Conservation (phyloP, 2,888 invertebrate species). For the Eueremaeus valkanovi region DNA sequence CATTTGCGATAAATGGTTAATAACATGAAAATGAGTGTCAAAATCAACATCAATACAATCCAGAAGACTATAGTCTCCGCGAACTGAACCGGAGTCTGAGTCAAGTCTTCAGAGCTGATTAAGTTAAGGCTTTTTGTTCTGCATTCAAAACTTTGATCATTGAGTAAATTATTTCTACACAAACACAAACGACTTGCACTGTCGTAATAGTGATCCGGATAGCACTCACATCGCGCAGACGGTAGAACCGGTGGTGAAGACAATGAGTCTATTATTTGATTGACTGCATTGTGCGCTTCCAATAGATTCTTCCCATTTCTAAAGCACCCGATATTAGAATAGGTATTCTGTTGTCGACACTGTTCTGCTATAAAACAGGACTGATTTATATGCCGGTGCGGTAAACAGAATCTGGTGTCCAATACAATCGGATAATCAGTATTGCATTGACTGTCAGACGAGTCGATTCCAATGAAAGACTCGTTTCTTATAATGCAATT, state of each 20-base stretch:
- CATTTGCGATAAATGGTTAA: constrained; percentile 14
- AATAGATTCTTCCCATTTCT: not conserved
- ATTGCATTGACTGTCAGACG: not conserved
- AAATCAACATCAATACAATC: not conserved
- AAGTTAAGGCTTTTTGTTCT: not conserved
- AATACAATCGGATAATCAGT: not conserved
- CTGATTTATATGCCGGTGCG: constrained; percentile 1
- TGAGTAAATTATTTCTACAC: not conserved
- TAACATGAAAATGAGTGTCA: not conserved
- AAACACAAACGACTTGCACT: not conserved
- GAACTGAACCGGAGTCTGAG: not conserved
- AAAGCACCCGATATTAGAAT: constrained; percentile 7
- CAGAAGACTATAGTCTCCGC: not conserved
- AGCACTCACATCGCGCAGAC: not conserved
- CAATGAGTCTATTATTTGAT: not conserved
- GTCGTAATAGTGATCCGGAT: not conserved
- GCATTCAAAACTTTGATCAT: too few relatives aligned
- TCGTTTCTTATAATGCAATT: not conserved
- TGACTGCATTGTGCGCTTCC: not conserved
- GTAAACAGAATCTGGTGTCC: constrained; percentile 26
- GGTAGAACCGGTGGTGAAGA: not conserved
- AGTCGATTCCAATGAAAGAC: not conserved
- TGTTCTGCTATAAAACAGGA: not conserved
- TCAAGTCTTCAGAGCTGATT: not conserved
- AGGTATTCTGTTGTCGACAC: not conserved